phyloP scores from a whole-genome alignment of 2,113 vertebrate genomes.

The Colius striatus region DNA sequence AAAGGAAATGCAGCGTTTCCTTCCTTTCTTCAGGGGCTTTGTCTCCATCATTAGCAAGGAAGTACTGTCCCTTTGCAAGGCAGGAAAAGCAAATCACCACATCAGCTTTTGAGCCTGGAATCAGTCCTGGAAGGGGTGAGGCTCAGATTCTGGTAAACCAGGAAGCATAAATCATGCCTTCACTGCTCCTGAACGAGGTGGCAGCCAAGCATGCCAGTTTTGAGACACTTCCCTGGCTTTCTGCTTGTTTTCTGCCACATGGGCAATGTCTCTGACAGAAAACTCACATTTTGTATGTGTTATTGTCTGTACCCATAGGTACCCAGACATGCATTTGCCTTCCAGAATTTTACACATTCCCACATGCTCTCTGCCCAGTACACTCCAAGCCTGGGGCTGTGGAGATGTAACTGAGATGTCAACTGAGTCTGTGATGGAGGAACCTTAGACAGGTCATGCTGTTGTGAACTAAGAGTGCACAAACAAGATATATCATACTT shows the following conservation, averaged over 20 bases:
- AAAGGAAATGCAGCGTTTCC: background rate
- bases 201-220: background rate
- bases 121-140: background rate
- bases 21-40: background rate
- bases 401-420: background rate
- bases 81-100: background rate
- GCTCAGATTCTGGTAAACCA: background rate
- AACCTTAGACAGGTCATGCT: background rate
- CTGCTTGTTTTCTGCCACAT: background rate
- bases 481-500: background rate
- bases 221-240: background rate
- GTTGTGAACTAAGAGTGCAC: background rate
- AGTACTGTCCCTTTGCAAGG: background rate
- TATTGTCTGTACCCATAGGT: background rate
- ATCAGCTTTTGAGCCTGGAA: background rate
- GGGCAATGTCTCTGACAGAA: background rate
- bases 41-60: background rate
- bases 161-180: background rate
- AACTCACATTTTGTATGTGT: background rate
- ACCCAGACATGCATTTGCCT: background rate
- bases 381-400: background rate
- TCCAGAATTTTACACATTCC: background rate
- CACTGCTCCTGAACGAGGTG: background rate
- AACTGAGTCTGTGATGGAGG: background rate
- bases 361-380: background rate